phyloP scores from a whole-genome alignment of 2,888 invertebrate genomes.

The Cerceris ruficornis region DNA sequence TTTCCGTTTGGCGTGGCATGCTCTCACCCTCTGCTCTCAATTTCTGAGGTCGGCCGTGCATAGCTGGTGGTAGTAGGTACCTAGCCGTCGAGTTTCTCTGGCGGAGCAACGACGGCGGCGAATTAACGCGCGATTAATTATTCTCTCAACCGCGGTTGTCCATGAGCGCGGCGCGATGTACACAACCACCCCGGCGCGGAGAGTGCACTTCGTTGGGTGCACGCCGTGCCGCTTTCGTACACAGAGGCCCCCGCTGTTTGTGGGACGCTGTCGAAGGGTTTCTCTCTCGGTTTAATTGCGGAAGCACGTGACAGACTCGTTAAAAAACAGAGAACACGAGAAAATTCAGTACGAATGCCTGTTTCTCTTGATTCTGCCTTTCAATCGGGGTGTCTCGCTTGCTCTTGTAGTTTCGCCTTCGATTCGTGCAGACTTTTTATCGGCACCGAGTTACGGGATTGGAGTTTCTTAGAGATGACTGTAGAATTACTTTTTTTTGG shows the following conservation, averaged over 20 bases:
- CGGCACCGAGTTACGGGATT: too few relatives aligned
- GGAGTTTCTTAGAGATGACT: too few relatives aligned
- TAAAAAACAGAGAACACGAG: slow-evolving; percentile 49
- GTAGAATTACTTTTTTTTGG: too few relatives aligned
- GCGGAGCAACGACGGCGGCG: slow-evolving; percentile 22
- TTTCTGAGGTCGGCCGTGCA: slow-evolving; percentile 46
- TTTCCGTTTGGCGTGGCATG: slow-evolving; percentile 17
- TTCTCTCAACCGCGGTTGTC: slow-evolving; percentile 49
- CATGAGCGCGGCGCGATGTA: slow-evolving; percentile 39
- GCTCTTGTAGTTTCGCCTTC: too few relatives aligned
- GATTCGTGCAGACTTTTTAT: too few relatives aligned
- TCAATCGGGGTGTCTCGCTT: too few relatives aligned
- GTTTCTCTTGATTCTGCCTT: too few relatives aligned
- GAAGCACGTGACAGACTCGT: slow-evolving; percentile 66
- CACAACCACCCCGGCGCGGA: slow-evolving; percentile 17
- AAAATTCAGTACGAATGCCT: slow-evolving; percentile 1
- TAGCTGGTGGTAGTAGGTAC: too few relatives aligned
- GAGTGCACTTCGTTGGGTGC: slow-evolving; percentile 33
- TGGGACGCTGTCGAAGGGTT: slow-evolving; percentile 61
- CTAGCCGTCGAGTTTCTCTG: too few relatives aligned
- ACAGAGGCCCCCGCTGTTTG: slow-evolving; percentile 41
- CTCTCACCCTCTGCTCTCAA: slow-evolving; percentile 28
- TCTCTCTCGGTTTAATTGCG: slow-evolving; percentile 68
- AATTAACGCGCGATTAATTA: slow-evolving; percentile 65
- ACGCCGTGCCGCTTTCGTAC: slow-evolving; percentile 9